Base-by-base conservation (phyloP, 2,888 invertebrate species). In the Deilephila elpenor region DNA sequence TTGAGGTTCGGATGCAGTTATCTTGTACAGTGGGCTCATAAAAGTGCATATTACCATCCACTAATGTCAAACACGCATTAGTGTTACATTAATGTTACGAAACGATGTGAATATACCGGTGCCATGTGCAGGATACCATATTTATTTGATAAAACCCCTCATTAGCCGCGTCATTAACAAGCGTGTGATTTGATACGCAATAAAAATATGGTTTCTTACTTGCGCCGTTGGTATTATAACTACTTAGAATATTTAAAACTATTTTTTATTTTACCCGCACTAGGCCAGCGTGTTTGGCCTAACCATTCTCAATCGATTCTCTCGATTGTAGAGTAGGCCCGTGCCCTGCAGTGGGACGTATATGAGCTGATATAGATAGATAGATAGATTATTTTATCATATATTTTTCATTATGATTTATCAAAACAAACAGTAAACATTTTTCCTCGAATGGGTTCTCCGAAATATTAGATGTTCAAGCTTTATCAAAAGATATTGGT, bases 41-140 rank as follows among this genome's bases (percentile, higher is more conserved):
- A 93, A 93, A 93, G 86, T 85, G 85, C 83, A 87, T 89, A 90
- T 93, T 90, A 92, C 86, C 85, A 86, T 82, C 85, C 82, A 83
- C 89, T 93, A 93, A 94, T 93, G 93, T 87, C 81, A 82, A 79
- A 82, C 83, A 82, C 87, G 89, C 93, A 93, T 93, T 93, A 93
- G 89, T 86, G 89, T 86, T 90, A 86, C 91, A 91, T 91, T 91
- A 88, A 85, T 85, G 83, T 93, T 93, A 89, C 90, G 89, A 89
- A 92, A 93, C 84, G 83, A 83, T 79, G 82, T 83, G 82, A 80
- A 70, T 59, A 59, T 70, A 51, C 25, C 34, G 34, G 37, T 25
- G 25, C 67, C 67, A 67, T 67, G 44, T 67, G 44, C 67, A 67
- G 67, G 67, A 67, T 67, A 25, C 64, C 64, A 67, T 67, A 34